Evolutionary conservation across 1,140 invertebrate species (phyloP).

Genomic region (Lordiphosa clarofinis): DNA sequence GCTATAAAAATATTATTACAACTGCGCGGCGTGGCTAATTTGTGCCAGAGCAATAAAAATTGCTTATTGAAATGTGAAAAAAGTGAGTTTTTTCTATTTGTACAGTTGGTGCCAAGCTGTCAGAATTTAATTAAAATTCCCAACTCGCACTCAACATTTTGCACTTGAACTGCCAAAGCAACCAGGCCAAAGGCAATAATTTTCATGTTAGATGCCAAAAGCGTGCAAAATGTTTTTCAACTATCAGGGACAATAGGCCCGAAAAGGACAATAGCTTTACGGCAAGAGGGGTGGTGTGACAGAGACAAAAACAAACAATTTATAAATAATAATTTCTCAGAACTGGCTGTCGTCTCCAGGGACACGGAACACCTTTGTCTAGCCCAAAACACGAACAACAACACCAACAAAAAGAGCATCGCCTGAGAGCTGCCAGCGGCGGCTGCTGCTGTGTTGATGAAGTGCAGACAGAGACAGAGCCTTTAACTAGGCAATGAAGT

Average conservation of each 20-base stretch:
- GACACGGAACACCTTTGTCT: slow-evolving; percentile 40
- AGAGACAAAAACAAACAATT: slow-evolving; percentile 26
- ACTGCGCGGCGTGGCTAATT: slow-evolving; percentile 10
- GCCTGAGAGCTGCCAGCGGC: slow-evolving; percentile 9
- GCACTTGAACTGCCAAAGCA: slow-evolving; percentile 18
- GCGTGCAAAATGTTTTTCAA: slow-evolving; percentile 37
- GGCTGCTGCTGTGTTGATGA: slow-evolving; percentile 8
- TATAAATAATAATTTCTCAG: slow-evolving; percentile 54
- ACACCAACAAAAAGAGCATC: slow-evolving; percentile 14
- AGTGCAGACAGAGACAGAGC: slow-evolving; percentile 11
- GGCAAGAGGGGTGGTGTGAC: slow-evolving; percentile 7
- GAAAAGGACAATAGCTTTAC: slow-evolving; percentile 14
- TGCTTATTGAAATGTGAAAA: slow-evolving; percentile 26
- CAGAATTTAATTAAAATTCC: slow-evolving; percentile 29
- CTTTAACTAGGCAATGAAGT: slow-evolving; percentile 14
- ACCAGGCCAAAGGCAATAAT: slow-evolving; percentile 23
- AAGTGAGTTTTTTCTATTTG: slow-evolving; percentile 15
- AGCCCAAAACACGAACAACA: slow-evolving; percentile 14
- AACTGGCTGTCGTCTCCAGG: slow-evolving; percentile 35
- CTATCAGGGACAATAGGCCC: slow-evolving; percentile 32
- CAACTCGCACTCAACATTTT: not conserved
- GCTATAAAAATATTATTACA: slow-evolving; percentile 8
- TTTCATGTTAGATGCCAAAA: slow-evolving; percentile 24
- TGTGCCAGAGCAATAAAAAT: slow-evolving; percentile 22
- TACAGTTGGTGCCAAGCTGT: slow-evolving; percentile 5